phyloP scores from a whole-genome alignment of 2,797 vertebrate species.

The Rachycentron canadum region DNA sequence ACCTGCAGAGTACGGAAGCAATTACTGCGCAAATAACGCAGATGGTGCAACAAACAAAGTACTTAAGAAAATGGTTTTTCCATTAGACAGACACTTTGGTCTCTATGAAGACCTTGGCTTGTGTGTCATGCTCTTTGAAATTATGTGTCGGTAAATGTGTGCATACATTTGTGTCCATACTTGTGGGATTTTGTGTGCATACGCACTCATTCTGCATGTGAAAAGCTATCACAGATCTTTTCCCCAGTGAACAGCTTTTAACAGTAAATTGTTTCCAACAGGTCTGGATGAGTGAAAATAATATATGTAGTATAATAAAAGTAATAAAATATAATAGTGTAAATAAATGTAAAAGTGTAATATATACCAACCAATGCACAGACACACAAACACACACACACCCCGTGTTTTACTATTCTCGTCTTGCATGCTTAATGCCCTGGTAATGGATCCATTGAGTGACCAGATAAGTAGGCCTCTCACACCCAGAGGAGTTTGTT shows the following conservation, averaged over 20 bases:
- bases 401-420: conserved; percentile 63
- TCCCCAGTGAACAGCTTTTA: conserved; percentile 37
- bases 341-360: no score
- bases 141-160: conserved; percentile 7
- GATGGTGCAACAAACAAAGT: conserved; percentile 83
- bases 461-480: conserved; percentile 71
- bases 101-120: conserved; percentile 71
- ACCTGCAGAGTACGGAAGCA: conserved; percentile 78
- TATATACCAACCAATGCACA: conserved; percentile 4
- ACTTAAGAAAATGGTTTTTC: conserved; percentile 83
- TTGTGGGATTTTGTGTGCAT: conserved; percentile 26
- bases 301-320: neutral
- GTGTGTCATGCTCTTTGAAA: conserved; percentile 49
- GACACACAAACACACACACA: conserved; percentile 13
- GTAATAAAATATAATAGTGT: neutral
- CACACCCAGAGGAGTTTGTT: conserved; percentile 78
- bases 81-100: conserved; percentile 82
- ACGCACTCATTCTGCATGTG: conserved; percentile 20
- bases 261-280: conserved; percentile 1
- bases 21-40: conserved; percentile 80
- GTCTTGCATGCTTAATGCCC: conserved; percentile 75
- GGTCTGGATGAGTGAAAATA: conserved; percentile 5
- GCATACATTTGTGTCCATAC: conserved; percentile 40
- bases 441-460: conserved; percentile 79
- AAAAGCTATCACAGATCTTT: conserved; percentile 43